A percentile compares a stretch with the other conserved stretches of the same genome.
phyloP scores from a whole-genome alignment of 1,140 invertebrate species.

The Ooceraea biroi region DNA sequence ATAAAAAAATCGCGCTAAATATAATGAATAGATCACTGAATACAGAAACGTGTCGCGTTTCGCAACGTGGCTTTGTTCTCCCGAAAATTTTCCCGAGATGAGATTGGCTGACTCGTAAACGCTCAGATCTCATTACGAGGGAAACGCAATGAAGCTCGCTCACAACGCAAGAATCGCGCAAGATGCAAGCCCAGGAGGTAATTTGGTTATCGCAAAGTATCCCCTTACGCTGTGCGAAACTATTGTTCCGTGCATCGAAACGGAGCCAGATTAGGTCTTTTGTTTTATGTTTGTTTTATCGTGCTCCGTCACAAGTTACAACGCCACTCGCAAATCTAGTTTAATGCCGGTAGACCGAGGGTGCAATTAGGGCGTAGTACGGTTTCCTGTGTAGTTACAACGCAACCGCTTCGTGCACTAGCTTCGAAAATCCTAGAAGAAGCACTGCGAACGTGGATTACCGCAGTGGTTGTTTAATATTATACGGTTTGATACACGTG shows the following conservation, averaged over 20 bases:
- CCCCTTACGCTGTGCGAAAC: not conserved
- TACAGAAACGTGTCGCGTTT: not conserved
- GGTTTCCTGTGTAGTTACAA: conserved; percentile 25
- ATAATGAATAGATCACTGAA: not conserved
- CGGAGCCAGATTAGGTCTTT: conserved; percentile 13
- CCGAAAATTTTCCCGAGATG: not conserved
- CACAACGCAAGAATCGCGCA: not conserved
- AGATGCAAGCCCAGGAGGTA: conserved; percentile 30
- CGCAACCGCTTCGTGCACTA: not conserved
- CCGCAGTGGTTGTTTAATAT: conserved; percentile 34
- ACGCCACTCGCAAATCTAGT: conserved; percentile 2
- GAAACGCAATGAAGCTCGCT: not conserved
- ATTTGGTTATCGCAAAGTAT: conserved; percentile 4
- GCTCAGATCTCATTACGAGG: conserved; percentile 4
- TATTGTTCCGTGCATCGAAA: conserved; percentile 7
- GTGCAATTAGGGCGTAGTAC: not conserved
- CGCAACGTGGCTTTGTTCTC: not conserved
- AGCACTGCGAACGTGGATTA: conserved; percentile 6
- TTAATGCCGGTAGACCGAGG: not conserved
- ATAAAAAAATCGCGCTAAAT: not conserved
- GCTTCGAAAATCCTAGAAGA: conserved; percentile 23
- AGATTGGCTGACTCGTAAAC: not conserved
- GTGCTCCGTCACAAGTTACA: not conserved
- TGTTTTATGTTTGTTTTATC: conserved; percentile 10
- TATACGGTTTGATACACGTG: not conserved